Conservation (phyloP, 1,140 invertebrate genomes). For the Apis mellifera region Amel_HAv3.1 CM009945.2:798501-799000, state of each 20-base stretch:
- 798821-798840: background rate
- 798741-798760: background rate
- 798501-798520: background rate
- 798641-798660: conserved; percentile 29
- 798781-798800: background rate
- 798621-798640: conserved; percentile 25
- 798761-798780: too few species aligned
- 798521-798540: conserved; percentile 45
- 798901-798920: background rate
- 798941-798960: conserved; percentile 30
- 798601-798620: conserved; percentile 15
- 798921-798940: conserved; percentile 12
- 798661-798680: background rate
- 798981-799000: background rate
- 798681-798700: background rate
- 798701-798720: background rate
- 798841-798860: background rate
- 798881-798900: too few species aligned
- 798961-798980: conserved; percentile 24
- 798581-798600: conserved; percentile 41
- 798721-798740: background rate
- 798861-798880: too few species aligned
- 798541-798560: conserved; percentile 33
- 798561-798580: conserved; percentile 40
- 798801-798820: background rate